Base-by-base conservation (phyloP, 2,888 invertebrate genomes). In the Melipona beecheii region DNA sequence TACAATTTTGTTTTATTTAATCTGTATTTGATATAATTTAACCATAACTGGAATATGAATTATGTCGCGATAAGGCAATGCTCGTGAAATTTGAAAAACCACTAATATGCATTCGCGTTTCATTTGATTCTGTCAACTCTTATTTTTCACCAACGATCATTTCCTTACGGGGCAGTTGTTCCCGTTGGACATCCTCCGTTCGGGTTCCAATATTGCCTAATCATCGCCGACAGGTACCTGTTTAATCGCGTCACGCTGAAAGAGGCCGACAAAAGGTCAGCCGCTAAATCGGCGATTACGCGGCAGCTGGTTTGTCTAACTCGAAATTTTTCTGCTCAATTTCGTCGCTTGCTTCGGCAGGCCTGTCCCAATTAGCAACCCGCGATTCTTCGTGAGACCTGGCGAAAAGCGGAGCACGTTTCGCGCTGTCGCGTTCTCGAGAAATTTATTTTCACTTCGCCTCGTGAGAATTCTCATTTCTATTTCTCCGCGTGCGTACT, bases 321-420 rank as follows among this genome's bases (percentile, higher is more conserved):
- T 91, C 86, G 83, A 81, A 90, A 89, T 91, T 92, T 92, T 92
- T 91, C 90, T 88, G 89, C 91, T 83, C 87, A 87, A 91, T 92
- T 91, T 90, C 90, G 89, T 91, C 90, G 88, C 75, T 79, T 73
- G 70, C 71, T 68, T 52, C 65, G 78, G 52, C 71, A 71, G 78
- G 81, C 84, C 83, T 79, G 64, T 75, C 56, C 81, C 86, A 87
- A 88, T 90, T 88, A 88, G 84, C 72, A 65, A 50, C 73, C 70
- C 70, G 77, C 58, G 86, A 75, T 64, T 70, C n/a, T 68, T 74
- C 31, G 15, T 70, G 50, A 69, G 72, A 36, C 75, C 50, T 56
- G 52, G 71, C 65, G 27, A 21, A 56, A 58, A 24, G 49, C 36
- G n/a, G 56, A 73, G 19, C 15, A 31, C 19, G 27, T 81, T 72